phyloP scores from a whole-genome alignment of 2,888 invertebrate genomes.

The Euspilapteryx auroguttella region DNA sequence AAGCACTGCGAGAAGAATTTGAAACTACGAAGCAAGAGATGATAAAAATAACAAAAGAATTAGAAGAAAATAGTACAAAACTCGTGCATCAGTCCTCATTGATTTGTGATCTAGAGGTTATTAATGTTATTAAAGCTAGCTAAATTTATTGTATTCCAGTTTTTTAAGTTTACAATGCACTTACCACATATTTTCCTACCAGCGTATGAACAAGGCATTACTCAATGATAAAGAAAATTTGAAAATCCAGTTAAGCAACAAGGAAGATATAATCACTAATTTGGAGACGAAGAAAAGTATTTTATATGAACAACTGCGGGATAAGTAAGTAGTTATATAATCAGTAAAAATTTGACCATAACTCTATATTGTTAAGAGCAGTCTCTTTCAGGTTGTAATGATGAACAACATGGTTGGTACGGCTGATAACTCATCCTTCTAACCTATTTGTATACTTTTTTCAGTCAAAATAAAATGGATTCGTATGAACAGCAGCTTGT shows the following conservation, averaged over 20 bases:
- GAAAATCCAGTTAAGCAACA: conserved; percentile 18
- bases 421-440: no score
- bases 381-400: no score
- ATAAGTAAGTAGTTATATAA: conserved; percentile 20
- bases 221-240: conserved; percentile 16
- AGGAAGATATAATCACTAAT: conserved; percentile 23
- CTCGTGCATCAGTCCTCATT: conserved; percentile 17
- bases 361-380: no score
- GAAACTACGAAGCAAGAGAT: conserved; percentile 18
- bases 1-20: conserved; percentile 13
- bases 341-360: no score
- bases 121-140: no score
- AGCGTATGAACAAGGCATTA: conserved; percentile 23
- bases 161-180: no score
- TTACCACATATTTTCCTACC: conserved; percentile 9
- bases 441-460: conserved; percentile 9
- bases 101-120: conserved; percentile 29
- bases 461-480: conserved; percentile 32
- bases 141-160: no score
- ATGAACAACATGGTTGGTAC: no score
- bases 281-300: conserved; percentile 22
- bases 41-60: conserved; percentile 16
- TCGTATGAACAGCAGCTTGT: conserved; percentile 29
- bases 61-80: conserved; percentile 18
- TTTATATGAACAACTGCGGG: conserved; percentile 23